A percentile compares a stretch with the other conserved stretches of the same genome.
phyloP scores from a whole-genome alignment of 2,113 vertebrate species.

The Eonycteris spelaea region DNA sequence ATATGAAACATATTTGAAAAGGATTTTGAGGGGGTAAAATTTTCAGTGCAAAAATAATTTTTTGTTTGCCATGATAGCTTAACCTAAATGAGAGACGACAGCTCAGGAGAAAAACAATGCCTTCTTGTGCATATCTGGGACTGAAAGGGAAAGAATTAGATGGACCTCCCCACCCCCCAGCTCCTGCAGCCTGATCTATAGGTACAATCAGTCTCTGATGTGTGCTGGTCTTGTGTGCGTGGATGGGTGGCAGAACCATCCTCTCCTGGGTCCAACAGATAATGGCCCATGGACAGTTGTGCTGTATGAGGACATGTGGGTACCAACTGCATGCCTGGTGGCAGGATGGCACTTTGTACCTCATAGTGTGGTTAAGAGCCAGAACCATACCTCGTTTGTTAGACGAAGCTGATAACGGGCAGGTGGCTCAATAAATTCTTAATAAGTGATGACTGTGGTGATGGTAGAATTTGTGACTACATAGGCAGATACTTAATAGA shows the following conservation, averaged over 20 bases:
- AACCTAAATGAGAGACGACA: neutral
- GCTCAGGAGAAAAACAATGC: neutral
- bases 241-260: neutral
- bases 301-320: neutral
- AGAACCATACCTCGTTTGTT: neutral
- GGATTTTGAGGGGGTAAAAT: neutral
- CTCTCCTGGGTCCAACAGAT: no score
- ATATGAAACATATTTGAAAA: neutral
- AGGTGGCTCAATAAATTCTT: neutral
- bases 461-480: neutral
- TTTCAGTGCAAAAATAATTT: neutral
- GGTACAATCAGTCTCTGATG: fast-evolving
- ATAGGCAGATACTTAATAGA: neutral
- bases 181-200: neutral
- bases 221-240: no score
- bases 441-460: neutral
- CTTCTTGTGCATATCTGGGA: neutral
- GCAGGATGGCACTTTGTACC: no score
- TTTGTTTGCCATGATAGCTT: neutral
- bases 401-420: neutral
- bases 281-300: neutral
- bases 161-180: fast-evolving
- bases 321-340: fast-evolving
- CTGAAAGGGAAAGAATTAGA: neutral
- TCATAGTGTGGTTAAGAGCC: neutral